phyloP scores from a whole-genome alignment of 2,113 vertebrate species.

The Aleadryas rufinucha region DNA sequence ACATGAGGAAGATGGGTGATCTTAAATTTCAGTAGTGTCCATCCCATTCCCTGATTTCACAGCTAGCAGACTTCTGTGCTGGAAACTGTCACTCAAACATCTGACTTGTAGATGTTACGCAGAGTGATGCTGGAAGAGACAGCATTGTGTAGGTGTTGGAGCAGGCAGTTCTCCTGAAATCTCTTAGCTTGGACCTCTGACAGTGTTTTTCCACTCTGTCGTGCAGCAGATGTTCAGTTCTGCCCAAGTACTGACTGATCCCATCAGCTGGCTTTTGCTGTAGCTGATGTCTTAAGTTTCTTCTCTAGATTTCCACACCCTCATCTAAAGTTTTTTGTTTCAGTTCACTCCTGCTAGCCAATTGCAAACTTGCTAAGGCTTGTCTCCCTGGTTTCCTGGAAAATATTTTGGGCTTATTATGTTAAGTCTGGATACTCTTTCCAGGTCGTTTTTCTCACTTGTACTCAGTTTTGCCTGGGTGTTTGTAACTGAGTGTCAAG shows the following conservation, averaged over 20 bases:
- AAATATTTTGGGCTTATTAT: constrained; percentile 31
- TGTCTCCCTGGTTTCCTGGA: constrained; percentile 34
- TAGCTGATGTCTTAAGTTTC: not conserved
- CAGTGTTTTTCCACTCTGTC: not conserved
- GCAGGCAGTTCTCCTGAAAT: not conserved
- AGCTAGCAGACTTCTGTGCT: not conserved
- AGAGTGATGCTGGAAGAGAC: not conserved
- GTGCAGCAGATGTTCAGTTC: not conserved
- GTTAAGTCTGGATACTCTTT: not conserved
- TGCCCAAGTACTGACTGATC: not conserved
- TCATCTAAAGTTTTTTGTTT: not conserved
- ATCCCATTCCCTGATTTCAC: not conserved
- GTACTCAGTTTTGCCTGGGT: not conserved
- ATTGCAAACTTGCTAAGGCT: not conserved
- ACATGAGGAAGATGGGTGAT: not conserved
- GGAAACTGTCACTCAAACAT: not conserved
- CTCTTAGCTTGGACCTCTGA: not conserved
- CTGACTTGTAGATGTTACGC: not conserved
- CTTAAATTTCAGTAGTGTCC: not conserved
- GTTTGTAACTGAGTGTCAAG: not conserved
- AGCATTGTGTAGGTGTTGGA: not conserved
- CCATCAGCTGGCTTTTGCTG: not conserved
- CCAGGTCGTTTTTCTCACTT: not conserved
- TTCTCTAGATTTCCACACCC: not conserved
- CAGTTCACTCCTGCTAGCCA: not conserved